A percentile compares a stretch with the other conserved stretches of the same genome.
phyloP scores from a whole-genome alignment of 2,113 vertebrate species.

The Gasterosteus aculeatus region DNA sequence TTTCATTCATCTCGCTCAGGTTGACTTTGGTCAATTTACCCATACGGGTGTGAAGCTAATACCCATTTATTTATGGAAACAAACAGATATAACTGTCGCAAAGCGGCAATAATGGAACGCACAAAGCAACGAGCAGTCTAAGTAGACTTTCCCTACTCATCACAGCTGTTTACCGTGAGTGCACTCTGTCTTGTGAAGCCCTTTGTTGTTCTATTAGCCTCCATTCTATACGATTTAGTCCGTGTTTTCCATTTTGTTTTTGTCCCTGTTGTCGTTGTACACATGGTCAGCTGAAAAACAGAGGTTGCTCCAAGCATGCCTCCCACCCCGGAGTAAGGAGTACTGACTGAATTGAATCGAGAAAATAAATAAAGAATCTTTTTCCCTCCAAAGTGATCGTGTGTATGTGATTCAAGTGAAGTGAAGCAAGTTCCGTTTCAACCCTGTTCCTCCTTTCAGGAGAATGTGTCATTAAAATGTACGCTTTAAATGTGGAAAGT shows the following conservation, averaged over 20 bases:
- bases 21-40: neutral
- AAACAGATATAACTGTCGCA: neutral
- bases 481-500: neutral
- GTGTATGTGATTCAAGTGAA: neutral
- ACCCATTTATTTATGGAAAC: neutral
- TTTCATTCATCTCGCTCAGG: slow-evolving; percentile 8
- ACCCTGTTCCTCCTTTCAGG: slow-evolving; percentile 5
- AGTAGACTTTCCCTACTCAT: slow-evolving; percentile 14
- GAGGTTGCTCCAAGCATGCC: neutral
- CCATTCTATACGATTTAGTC: neutral
- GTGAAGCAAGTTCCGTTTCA: slow-evolving; percentile 2
- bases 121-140: neutral
- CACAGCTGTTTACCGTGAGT: slow-evolving; percentile 15
- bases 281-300: neutral
- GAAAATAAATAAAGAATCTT: neutral
- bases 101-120: slow-evolving; percentile 7
- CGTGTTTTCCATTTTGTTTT: slow-evolving; percentile 14
- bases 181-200: neutral
- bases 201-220: neutral
- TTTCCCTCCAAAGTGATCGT: neutral
- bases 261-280: neutral
- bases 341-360: neutral
- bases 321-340: neutral
- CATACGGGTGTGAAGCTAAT: neutral
- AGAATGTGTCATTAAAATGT: neutral